A percentile compares a stretch with the other conserved stretches of the same genome.
Evolutionary conservation across 2,113 vertebrate species (phyloP).

Genomic region (Syngnathus scovelli): DNA sequence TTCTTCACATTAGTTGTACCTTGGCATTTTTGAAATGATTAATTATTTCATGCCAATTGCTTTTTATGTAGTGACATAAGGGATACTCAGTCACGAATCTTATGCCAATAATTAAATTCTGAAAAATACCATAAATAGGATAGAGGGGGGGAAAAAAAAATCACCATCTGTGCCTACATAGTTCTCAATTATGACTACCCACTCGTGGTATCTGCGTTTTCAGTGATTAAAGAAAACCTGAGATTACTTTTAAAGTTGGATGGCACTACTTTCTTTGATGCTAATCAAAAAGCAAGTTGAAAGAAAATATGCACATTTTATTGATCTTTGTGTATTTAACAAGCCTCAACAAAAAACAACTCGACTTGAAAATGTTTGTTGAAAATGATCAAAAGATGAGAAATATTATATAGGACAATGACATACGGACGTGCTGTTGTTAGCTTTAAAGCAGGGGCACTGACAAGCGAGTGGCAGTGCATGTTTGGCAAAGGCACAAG

Average conservation of each 20-base stretch:
- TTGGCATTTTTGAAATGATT: conserved; percentile 8
- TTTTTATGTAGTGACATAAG: conserved; percentile 36
- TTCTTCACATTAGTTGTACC: conserved; percentile 11
- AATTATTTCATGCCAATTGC: conserved; percentile 16
- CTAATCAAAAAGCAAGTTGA: not conserved
- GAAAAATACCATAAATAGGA: conserved; percentile 37
- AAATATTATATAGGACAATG: not conserved
- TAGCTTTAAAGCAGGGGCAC: not conserved
- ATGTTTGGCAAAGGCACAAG: too few species aligned
- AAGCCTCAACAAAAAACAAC: not conserved
- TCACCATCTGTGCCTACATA: conserved; percentile 46
- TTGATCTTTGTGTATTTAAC: not conserved
- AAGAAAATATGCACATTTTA: not conserved
- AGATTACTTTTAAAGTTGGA: conserved; percentile 6
- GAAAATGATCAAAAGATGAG: not conserved
- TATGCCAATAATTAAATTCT: conserved; percentile 31
- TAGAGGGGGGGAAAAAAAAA: conserved; percentile 17
- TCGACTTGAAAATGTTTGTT: not conserved
- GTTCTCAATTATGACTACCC: conserved; percentile 32
- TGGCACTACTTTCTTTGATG: not conserved
- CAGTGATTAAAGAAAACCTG: conserved; percentile 6
- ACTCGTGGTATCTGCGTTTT: conserved; percentile 17
- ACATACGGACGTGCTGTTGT: not conserved
- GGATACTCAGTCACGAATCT: conserved; percentile 45
- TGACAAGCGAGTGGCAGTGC: not conserved